These are phyloP conservation scores for Cherax quadricarinatus DNA, from an alignment of 1,140 invertebrate species.

Conservation along the genomic window DNA sequence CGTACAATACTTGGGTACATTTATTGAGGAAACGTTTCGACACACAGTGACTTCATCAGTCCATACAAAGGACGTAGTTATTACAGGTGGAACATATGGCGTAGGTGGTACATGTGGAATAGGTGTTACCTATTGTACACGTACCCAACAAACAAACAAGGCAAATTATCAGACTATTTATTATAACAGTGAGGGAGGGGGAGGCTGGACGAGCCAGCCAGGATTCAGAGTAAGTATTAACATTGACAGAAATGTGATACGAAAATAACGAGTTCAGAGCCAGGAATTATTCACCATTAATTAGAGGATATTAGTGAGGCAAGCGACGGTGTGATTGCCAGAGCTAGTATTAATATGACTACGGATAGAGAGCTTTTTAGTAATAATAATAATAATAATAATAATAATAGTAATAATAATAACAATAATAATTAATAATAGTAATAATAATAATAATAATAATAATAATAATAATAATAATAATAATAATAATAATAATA, in stretches of 20 bases:
- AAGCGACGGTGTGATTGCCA: neutral
- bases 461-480: neutral
- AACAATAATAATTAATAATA: neutral
- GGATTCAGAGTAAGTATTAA: neutral
- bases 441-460: neutral
- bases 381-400: neutral
- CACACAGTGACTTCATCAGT: too few relatives aligned
- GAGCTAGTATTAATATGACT: too few relatives aligned
- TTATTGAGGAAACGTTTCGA: too few relatives aligned
- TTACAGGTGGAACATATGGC: too few relatives aligned
- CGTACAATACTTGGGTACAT: too few relatives aligned
- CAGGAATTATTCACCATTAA: neutral
- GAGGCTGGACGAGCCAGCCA: neutral
- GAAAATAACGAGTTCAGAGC: neutral
- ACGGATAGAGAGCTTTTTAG: too few relatives aligned
- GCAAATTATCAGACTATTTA: too few relatives aligned
- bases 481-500: neutral
- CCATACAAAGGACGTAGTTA: too few relatives aligned
- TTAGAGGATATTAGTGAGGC: neutral
- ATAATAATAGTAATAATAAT: neutral
- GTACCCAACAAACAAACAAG: too few relatives aligned
- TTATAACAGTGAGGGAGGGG: too few relatives aligned
- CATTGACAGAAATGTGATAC: neutral
- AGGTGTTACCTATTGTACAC: too few relatives aligned
- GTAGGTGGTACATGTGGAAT: too few relatives aligned